Percentiles rank a stretch among this genome's conserved stretches.
These are phyloP conservation scores for Amphimallon solstitiale DNA, from an alignment of 2,888 invertebrate species.

Conservation along the genomic window DNA sequence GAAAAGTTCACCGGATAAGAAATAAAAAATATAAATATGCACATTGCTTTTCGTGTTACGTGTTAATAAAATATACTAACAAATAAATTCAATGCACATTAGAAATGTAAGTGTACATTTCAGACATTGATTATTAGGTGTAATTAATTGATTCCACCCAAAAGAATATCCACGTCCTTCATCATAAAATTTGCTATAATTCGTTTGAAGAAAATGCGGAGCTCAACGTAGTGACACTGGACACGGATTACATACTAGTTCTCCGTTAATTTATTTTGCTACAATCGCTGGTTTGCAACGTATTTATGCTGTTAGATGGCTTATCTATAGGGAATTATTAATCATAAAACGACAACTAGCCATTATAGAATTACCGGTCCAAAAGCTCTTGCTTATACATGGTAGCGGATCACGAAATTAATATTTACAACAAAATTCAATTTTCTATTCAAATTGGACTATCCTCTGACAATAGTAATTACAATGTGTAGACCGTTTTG, in stretches of 20 bases:
- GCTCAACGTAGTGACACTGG: not conserved
- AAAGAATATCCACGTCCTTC: no score
- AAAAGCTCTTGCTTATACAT: not conserved
- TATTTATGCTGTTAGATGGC: constrained; percentile 11
- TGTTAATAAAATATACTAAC: no score
- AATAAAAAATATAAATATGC: no score
- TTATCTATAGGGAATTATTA: constrained; percentile 27
- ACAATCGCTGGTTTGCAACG: not conserved
- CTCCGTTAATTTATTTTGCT: not conserved
- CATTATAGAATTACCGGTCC: constrained; percentile 26
- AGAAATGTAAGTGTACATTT: no score
- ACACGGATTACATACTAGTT: not conserved
- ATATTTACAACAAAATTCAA: constrained; percentile 31
- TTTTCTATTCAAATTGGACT: constrained; percentile 4
- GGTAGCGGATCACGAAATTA: constrained; percentile 19
- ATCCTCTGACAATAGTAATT: constrained; percentile 1
- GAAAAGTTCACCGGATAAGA: no score
- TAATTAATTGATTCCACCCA: no score
- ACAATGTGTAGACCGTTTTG: constrained; percentile 12
- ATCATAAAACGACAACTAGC: constrained; percentile 27
- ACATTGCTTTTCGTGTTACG: no score
- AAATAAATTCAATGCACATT: no score
- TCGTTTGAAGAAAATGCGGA: not conserved
- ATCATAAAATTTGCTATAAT: no score
- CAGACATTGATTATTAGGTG: no score